Conservation (phyloP, 2,888 invertebrate species). For the Sycophila texana region DNA sequence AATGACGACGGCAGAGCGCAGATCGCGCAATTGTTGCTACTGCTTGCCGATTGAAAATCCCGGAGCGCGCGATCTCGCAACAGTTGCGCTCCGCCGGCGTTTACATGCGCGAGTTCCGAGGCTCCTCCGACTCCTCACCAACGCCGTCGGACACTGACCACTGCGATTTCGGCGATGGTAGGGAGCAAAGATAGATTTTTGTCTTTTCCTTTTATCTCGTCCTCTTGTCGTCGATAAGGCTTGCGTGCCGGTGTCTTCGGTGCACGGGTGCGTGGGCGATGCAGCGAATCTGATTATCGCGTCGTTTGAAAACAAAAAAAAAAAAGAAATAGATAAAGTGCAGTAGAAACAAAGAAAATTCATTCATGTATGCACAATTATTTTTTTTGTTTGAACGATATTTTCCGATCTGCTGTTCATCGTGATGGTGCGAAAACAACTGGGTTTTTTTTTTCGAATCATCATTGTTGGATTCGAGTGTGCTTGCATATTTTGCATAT, state of each 20-base stretch:
- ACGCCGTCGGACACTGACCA: neutral
- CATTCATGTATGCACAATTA: neutral
- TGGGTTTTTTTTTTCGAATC: no score
- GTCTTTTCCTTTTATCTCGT: neutral
- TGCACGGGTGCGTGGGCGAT: neutral
- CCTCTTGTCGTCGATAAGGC: neutral
- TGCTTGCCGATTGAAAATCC: conserved; percentile 2
- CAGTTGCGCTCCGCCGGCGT: neutral
- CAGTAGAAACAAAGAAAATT: neutral
- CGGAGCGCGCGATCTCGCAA: neutral
- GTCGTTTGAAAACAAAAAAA: neutral
- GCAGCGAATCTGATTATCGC: neutral
- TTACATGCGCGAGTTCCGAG: neutral
- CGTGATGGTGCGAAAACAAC: no score
- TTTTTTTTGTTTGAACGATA: no score
- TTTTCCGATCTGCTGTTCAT: no score
- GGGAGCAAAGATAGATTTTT: neutral
- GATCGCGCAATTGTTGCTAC: conserved; percentile 15
- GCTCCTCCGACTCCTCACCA: neutral
- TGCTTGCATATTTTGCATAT: no score
- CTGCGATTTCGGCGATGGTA: conserved; percentile 1
- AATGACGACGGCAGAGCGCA: conserved; percentile 20
- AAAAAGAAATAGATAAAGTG: neutral
- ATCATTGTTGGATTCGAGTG: no score
- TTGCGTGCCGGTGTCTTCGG: neutral